A percentile compares a stretch with the other conserved stretches of the same genome.
Evolutionary conservation across 37 sponge, comb jelly and placozoan genomes (phyloP).

Genomic region (Corticium candelabrum): DNA sequence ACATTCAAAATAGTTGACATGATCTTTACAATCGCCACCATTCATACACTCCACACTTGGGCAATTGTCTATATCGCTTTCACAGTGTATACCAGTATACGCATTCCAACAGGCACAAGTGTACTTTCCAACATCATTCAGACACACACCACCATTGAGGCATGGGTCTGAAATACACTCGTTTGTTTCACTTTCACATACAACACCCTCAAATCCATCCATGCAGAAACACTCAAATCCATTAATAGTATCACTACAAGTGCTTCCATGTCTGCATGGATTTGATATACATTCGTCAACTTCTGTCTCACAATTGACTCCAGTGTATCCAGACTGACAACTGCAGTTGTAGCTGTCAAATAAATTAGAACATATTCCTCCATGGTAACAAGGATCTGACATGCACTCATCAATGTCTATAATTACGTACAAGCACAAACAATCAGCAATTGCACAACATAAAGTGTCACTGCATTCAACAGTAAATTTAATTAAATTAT

Average conservation of each 20-base stretch:
- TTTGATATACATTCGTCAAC: not conserved
- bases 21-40: not conserved
- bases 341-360: not conserved
- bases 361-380: conserved; percentile 8
- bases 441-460: too few species aligned
- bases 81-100: not conserved
- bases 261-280: not conserved
- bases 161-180: conserved; percentile 30
- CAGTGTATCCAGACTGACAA: not conserved
- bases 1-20: not conserved
- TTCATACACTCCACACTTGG: not conserved
- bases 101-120: not conserved
- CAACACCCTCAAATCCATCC: conserved; percentile 12
- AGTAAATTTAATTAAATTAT: too few species aligned
- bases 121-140: too few species aligned
- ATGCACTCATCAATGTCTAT: conserved; percentile 20
- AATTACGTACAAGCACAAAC: not conserved
- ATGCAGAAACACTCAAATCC: not conserved
- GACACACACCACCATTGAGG: conserved; percentile 20
- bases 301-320: not conserved
- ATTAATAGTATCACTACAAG: not conserved
- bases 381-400: conserved; percentile 5
- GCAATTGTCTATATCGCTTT: not conserved
- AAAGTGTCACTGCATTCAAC: too few species aligned
- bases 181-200: conserved; percentile 36